phyloP scores from a whole-genome alignment of 2,113 vertebrate species.

The Hydrochoerus hydrochaeris region DNA sequence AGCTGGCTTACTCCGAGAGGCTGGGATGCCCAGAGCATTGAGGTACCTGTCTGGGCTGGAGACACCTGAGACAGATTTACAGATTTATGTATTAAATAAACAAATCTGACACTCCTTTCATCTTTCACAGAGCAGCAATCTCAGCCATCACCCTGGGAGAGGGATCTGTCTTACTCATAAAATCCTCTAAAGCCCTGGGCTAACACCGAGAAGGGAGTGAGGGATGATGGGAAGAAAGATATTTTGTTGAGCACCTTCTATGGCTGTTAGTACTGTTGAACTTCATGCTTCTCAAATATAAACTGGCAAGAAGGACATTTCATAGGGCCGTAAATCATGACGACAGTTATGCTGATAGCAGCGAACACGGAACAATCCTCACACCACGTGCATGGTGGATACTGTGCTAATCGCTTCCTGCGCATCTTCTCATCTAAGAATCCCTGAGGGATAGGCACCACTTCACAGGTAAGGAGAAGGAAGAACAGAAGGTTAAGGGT shows the following conservation, averaged over 20 bases:
- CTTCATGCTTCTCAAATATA: neutral
- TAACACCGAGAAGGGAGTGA: neutral
- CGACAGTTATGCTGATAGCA: no score
- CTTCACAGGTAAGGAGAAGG: neutral
- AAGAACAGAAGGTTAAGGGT: neutral
- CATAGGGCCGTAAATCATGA: neutral
- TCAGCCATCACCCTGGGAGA: neutral
- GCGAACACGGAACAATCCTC: accelerated
- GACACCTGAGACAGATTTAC: neutral
- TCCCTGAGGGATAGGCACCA: neutral
- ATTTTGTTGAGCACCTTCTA: neutral
- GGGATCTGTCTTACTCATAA: neutral
- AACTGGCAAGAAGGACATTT: neutral
- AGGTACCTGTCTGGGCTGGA: neutral
- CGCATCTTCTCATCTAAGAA: no score
- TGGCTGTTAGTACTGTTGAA: neutral
- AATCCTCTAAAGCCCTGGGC: neutral
- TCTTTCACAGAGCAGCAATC: neutral
- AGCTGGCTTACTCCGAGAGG: neutral
- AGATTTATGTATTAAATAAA: neutral
- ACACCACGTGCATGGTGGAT: neutral
- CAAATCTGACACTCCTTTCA: neutral
- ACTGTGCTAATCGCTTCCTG: neutral
- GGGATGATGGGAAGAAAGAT: neutral
- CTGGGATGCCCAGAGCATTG: neutral